Evolutionary conservation across 1,140 invertebrate species (phyloP).

Genomic region (Lucilia cuprina): DNA sequence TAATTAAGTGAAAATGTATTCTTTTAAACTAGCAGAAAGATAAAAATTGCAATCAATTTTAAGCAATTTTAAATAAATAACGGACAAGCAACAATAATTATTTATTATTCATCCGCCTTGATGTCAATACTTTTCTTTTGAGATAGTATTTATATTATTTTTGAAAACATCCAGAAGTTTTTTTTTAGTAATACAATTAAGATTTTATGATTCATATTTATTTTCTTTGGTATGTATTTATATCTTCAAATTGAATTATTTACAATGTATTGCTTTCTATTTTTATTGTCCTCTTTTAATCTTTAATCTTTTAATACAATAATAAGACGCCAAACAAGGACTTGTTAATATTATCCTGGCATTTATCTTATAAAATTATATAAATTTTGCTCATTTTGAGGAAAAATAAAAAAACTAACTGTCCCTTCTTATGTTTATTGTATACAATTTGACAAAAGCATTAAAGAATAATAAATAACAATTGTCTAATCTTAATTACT

Average conservation of each 20-base stretch:
- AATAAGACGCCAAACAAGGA: background rate
- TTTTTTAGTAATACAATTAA: background rate
- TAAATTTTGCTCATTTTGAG: background rate
- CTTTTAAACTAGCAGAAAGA: background rate
- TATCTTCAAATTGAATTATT: background rate
- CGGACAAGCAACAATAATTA: background rate
- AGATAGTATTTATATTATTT: background rate
- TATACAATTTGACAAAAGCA: background rate
- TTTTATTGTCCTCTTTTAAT: background rate
- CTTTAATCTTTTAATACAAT: background rate
- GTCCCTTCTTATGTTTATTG: background rate
- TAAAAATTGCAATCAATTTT: background rate
- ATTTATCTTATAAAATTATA: background rate
- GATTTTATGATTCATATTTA: background rate
- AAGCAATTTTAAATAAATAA: background rate
- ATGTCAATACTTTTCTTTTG: background rate
- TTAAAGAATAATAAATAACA: constrained; percentile 3
- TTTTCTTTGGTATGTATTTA: background rate
- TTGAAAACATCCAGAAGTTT: background rate
- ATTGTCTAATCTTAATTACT: constrained; percentile 35
- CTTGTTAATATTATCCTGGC: background rate
- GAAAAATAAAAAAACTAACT: background rate
- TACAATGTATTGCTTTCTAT: background rate
- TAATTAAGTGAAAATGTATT: background rate
- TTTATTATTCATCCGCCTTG: background rate